Evolutionary conservation across 2,888 invertebrate species (phyloP).

Genomic region (Coleophora flavipennella): DNA sequence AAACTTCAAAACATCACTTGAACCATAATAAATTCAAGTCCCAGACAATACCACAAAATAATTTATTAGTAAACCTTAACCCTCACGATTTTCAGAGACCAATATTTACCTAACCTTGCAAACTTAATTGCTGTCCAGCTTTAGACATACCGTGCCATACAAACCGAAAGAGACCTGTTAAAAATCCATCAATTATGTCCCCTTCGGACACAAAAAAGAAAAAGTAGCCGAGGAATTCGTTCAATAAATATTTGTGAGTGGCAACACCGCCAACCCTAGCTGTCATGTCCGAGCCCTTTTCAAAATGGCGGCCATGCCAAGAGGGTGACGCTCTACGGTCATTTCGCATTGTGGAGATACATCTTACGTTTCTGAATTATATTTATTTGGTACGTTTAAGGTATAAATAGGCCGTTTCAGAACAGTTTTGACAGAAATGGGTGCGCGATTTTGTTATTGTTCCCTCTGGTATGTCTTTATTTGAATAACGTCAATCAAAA

Average conservation of each 20-base stretch:
- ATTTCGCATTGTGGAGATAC: slow-evolving; percentile 34
- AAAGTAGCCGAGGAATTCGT: slow-evolving; percentile 30
- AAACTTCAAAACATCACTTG: background rate
- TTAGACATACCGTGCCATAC: background rate
- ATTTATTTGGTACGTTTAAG: slow-evolving; percentile 43
- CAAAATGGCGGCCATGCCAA: slow-evolving; percentile 42
- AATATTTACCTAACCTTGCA: background rate
- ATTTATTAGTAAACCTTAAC: background rate
- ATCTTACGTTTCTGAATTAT: slow-evolving; percentile 42
- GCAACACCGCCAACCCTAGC: slow-evolving; percentile 45
- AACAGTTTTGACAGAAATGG: slow-evolving; percentile 5
- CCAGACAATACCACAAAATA: background rate
- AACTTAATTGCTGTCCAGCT: background rate
- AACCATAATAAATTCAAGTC: background rate
- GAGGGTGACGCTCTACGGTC: slow-evolving; percentile 37
- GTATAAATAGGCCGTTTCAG: too few species aligned
- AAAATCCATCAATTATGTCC: slow-evolving; percentile 36
- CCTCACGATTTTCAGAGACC: background rate
- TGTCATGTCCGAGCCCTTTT: slow-evolving; percentile 64
- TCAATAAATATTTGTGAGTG: slow-evolving; percentile 46
- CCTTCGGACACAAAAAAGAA: slow-evolving; percentile 13
- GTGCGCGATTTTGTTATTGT: background rate
- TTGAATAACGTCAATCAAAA: background rate
- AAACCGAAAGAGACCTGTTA: slow-evolving; percentile 20
- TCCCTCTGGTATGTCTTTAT: background rate